phyloP scores from a whole-genome alignment of 2,888 invertebrate species.

The Chrysina gloriosa region DNA sequence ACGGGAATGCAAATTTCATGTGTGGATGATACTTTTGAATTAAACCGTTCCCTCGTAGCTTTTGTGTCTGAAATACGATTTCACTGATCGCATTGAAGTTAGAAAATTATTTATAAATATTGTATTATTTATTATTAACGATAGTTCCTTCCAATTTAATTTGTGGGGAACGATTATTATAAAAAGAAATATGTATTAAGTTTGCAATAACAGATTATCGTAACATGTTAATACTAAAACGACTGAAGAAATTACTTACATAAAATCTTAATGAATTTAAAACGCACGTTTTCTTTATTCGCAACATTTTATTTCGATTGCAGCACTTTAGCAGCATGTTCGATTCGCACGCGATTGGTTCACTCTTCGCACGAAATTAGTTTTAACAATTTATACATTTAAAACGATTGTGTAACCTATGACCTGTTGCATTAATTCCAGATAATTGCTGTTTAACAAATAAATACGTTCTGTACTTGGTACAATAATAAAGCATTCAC shows the following conservation, averaged over 20 bases:
- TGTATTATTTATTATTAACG: no score
- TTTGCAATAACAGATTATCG: not conserved
- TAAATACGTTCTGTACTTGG: not conserved
- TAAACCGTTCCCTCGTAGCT: no score
- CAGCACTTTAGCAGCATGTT: not conserved
- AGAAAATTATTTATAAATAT: no score
- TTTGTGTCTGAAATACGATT: no score
- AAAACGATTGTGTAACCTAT: slow-evolving; percentile 19
- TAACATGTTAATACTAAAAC: slow-evolving; percentile 2
- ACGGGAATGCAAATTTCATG: no score
- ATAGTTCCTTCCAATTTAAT: no score
- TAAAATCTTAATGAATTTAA: slow-evolving; percentile 24
- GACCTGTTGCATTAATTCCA: slow-evolving; percentile 23
- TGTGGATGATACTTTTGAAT: no score
- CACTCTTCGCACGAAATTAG: slow-evolving; percentile 18
- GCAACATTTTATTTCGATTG: slow-evolving; percentile 13
- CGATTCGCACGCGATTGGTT: not conserved
- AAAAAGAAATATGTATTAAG: no score
- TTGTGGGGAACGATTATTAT: no score
- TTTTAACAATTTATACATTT: slow-evolving; percentile 17
- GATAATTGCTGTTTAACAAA: slow-evolving; percentile 27
- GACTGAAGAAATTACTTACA: slow-evolving; percentile 13
- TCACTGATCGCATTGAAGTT: no score
- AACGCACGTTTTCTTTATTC: not conserved
- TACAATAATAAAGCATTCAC: slow-evolving; percentile 5